Base-by-base conservation (phyloP, 2,888 invertebrate genomes). In the Beris morrisii region DNA sequence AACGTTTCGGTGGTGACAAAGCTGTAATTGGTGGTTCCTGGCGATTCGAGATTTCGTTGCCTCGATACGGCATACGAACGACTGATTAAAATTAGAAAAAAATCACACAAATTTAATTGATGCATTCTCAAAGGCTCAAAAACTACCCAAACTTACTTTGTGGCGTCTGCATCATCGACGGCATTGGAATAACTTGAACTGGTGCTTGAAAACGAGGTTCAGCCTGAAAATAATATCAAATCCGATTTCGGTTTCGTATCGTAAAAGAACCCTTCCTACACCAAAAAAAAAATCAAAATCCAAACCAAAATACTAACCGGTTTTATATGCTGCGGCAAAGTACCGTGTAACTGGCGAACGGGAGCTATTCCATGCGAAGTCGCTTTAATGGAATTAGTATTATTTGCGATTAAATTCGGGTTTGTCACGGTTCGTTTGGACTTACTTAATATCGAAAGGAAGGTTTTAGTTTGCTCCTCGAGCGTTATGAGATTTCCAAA, bases 381-480 rank as follows among this genome's bases (percentile, higher is more conserved):
- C 15, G 53, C 53, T 64, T 54, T 64, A 64, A 64, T 54, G 53
- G 54, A 64, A 64, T 64, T 22, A 50, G 22, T 53, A 53, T 45
- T 45, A 58, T 46, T 54, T 54, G 53, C 30, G 44, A 11, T 54
- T 45, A 30, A 5, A 45, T 53, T 48, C 54, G 64, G 12, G 43
- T 53, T 54, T 53, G 15, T 64, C 45, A 43, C 38, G 38, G 53
- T 30, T 44, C 45, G 38, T 38, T 53, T 22, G 13, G 64, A 64
- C 65, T 78, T 77, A 70, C 75, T 74, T 54, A 77, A 66, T 45
- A 71, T 56, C 65, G 76, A 74, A 43, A 73, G 71, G 70, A 80
- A 78, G 65, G 78, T 78, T 44, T 78, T 78, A 69, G 75, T 72
- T 64, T 78, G 72, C 58, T 79, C 72, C 44, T 77, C 75, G 56